Evolutionary conservation across 2,797 vertebrate species (phyloP).

Genomic region (Chiroxiphia lanceolata): DNA sequence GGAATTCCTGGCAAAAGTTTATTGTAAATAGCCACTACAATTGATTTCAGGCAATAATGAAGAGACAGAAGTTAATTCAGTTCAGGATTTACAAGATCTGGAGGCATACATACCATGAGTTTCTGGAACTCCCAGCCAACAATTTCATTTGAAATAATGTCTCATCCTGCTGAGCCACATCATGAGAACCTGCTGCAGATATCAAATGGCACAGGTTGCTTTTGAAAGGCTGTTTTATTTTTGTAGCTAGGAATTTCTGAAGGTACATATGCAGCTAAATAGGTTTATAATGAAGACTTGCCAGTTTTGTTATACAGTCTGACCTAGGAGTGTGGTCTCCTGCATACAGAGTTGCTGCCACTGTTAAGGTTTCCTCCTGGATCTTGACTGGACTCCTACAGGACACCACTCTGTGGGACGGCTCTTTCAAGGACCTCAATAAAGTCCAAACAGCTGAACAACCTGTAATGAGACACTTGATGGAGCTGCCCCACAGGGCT

Average conservation of each 20-base stretch:
- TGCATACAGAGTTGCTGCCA: not conserved
- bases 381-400: constrained; percentile 16
- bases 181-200: constrained; percentile 42
- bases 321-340: not conserved
- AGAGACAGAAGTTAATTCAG: constrained; percentile 6
- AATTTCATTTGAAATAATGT: constrained; percentile 59
- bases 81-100: not conserved
- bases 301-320: not conserved
- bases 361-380: not conserved
- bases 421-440: constrained; percentile 36
- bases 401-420: not conserved
- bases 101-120: not conserved
- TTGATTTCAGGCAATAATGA: not conserved
- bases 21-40: not conserved
- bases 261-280: not conserved
- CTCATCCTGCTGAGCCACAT: constrained; percentile 22
- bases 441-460: constrained; percentile 40
- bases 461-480: constrained; percentile 49
- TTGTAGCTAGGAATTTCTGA: constrained; percentile 17
- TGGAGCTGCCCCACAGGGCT: constrained; percentile 20
- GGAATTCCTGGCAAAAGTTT: not conserved
- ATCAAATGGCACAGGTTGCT: not conserved
- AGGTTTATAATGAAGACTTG: not conserved
- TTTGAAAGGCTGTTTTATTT: not conserved
- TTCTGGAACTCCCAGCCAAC: constrained; percentile 20